phyloP scores from a whole-genome alignment of 35 echinoderm and acorn worm genomes.

The Strongylocentrotus purpuratus region DNA sequence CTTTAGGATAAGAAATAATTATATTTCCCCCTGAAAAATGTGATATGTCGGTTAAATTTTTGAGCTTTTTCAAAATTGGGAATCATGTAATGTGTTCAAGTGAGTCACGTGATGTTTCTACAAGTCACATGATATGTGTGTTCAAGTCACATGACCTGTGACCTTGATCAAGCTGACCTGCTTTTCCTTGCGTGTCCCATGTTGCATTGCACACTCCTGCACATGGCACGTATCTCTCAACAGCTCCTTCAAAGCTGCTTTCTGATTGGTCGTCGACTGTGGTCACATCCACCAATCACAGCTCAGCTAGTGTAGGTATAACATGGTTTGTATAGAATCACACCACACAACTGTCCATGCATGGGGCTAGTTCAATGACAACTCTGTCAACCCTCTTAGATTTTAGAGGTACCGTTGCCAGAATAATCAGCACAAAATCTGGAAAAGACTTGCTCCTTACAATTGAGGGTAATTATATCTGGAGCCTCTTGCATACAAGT shows the following conservation, averaged over 20 bases:
- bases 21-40: no score
- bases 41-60: neutral
- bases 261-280: neutral
- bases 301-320: constrained; percentile 6
- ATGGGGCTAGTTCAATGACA: no score
- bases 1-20: neutral
- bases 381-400: no score
- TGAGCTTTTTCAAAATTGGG: neutral
- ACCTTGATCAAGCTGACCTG: constrained; percentile 33
- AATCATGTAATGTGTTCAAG: neutral
- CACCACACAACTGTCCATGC: no score
- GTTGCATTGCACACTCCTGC: constrained; percentile 58
- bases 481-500: no score
- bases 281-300: constrained; percentile 10
- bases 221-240: constrained; percentile 30
- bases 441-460: no score
- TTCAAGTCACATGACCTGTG: neutral
- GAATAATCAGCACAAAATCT: no score
- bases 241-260: neutral
- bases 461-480: no score
- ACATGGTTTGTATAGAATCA: neutral
- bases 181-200: constrained; percentile 46
- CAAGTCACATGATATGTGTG: neutral
- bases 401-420: no score
- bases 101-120: neutral